Conservation (phyloP, 2,888 invertebrate species). For the Electrophaes corylata region DNA sequence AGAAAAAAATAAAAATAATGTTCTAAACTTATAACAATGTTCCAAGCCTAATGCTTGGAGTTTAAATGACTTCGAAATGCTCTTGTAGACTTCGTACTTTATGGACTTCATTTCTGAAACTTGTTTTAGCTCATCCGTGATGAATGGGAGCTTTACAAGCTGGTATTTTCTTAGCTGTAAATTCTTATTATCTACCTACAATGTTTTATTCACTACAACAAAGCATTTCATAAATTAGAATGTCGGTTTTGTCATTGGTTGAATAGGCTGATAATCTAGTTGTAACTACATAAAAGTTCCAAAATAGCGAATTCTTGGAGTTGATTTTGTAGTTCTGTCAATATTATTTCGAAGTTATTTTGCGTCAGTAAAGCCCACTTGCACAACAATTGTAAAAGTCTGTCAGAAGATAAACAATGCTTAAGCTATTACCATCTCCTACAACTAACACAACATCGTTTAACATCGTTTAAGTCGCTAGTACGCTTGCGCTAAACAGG, state of each 20-base stretch:
- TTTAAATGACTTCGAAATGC: conserved; percentile 58
- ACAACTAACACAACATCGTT: too few relatives aligned
- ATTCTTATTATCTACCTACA: not conserved
- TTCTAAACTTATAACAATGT: conserved; percentile 37
- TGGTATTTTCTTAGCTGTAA: conserved; percentile 7
- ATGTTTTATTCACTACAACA: not conserved
- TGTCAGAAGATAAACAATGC: too few relatives aligned
- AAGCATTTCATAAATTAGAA: too few relatives aligned
- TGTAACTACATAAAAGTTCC: not conserved
- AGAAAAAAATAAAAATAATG: conserved; percentile 29
- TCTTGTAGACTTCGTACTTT: conserved; percentile 34
- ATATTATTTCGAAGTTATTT: too few relatives aligned
- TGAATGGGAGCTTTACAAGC: conserved; percentile 9
- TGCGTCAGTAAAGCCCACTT: too few relatives aligned
- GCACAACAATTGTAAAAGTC: too few relatives aligned
- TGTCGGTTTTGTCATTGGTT: not conserved
- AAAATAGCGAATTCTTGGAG: not conserved
- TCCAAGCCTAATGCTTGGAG: conserved; percentile 44
- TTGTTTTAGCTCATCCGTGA: conserved; percentile 45
- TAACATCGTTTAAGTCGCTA: too few relatives aligned
- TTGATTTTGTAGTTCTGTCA: too few relatives aligned
- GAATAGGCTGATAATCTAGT: not conserved
- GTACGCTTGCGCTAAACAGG: too few relatives aligned
- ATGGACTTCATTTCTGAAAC: conserved; percentile 51
- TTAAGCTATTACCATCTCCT: too few relatives aligned